Evolutionary conservation across 2,113 vertebrate species (phyloP).

Genomic region (Pseudorectes ferrugineus): DNA sequence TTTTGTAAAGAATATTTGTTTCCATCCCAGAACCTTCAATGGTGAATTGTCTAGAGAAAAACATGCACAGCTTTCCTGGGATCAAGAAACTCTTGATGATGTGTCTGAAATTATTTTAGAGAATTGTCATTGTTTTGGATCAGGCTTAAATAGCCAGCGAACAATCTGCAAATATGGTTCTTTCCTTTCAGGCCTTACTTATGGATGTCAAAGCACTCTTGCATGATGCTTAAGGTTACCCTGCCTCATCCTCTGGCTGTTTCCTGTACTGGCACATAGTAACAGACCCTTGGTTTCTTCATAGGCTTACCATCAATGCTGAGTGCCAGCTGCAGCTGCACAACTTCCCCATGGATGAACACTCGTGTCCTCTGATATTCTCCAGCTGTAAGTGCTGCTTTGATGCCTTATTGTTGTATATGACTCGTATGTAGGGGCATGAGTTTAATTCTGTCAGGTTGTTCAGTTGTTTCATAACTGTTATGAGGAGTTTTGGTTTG

Average conservation of each 20-base stretch:
- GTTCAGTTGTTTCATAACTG: background rate
- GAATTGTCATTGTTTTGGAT: background rate
- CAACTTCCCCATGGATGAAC: constrained; percentile 97
- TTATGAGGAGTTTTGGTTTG: background rate
- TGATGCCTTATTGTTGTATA: background rate
- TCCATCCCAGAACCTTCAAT: background rate
- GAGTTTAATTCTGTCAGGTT: background rate
- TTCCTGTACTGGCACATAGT: background rate
- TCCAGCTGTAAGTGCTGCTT: constrained; percentile 92
- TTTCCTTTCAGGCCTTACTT: background rate
- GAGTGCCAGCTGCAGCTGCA: constrained; percentile 95
- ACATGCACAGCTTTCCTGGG: background rate
- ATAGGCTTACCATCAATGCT: constrained; percentile 92
- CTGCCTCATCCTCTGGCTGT: background rate
- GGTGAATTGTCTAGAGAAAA: background rate
- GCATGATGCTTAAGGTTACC: background rate
- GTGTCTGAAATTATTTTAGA: background rate
- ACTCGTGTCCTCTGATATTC: constrained; percentile 94
- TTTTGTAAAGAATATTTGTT: background rate
- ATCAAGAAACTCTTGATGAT: background rate
- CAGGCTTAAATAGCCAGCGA: background rate
- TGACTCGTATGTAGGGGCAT: background rate
- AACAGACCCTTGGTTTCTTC: constrained; percentile 1
- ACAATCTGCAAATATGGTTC: background rate
- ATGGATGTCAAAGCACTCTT: background rate